Evolutionary conservation across 2,888 invertebrate genomes (phyloP).

Genomic region (Philaethria dido): DNA sequence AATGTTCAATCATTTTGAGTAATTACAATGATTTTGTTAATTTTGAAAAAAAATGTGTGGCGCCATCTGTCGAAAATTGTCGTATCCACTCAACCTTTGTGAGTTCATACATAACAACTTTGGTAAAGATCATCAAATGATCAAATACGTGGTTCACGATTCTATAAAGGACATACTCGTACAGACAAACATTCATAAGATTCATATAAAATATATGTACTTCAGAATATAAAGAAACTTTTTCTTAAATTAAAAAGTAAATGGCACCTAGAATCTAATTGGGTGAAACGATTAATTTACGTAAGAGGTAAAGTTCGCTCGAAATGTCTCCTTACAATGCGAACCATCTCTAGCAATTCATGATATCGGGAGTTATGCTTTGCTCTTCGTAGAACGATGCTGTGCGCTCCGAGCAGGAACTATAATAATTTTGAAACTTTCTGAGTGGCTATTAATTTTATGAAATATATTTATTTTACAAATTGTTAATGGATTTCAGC

Average conservation of each 20-base stretch:
- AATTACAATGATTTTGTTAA: no score
- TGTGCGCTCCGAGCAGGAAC: slow-evolving; percentile 3
- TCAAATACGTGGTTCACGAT: no score
- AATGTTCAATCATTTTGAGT: no score
- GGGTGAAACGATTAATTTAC: slow-evolving; percentile 23
- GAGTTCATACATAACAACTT: no score
- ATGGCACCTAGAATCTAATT: slow-evolving; percentile 12
- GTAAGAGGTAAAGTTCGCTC: slow-evolving; percentile 25
- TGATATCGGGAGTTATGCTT: slow-evolving; percentile 34
- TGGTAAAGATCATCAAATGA: no score
- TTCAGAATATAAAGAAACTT: not conserved
- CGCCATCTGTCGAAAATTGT: no score
- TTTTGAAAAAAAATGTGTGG: no score
- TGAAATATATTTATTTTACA: slow-evolving; percentile 4
- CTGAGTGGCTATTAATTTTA: slow-evolving; percentile 13
- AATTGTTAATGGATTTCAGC: not conserved
- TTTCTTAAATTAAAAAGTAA: slow-evolving; percentile 5
- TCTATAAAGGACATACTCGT: no score
- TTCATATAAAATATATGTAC: no score
- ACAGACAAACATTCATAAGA: no score
- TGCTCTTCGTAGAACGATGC: slow-evolving; percentile 24
- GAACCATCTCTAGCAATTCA: slow-evolving; percentile 33
- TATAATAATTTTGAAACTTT: slow-evolving; percentile 19
- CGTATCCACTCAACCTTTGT: no score
- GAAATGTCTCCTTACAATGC: slow-evolving; percentile 32